These are phyloP conservation scores for Ceratitis capitata DNA, from an alignment of 1,140 invertebrate genomes.

Conservation along the genomic window DNA sequence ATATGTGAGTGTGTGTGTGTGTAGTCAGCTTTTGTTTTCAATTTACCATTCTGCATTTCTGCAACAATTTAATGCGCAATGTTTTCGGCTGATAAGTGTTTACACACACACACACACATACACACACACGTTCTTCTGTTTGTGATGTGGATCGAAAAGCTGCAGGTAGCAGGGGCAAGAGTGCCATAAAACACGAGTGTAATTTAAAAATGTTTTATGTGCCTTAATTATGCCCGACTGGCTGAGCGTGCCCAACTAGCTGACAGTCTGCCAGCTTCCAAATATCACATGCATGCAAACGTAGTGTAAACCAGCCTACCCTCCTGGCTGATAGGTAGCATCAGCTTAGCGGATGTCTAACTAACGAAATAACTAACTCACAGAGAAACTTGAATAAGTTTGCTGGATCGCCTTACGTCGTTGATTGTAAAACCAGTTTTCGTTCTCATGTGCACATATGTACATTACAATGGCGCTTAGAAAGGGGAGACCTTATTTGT, in stretches of 20 bases:
- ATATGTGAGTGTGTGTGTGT: neutral
- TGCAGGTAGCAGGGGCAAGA: neutral
- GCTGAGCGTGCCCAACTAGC: neutral
- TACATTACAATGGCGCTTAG: neutral
- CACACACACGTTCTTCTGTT: too few species aligned
- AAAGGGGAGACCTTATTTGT: too few species aligned
- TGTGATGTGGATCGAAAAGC: neutral
- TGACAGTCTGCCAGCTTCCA: neutral
- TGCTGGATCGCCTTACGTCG: neutral
- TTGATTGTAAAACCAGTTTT: neutral
- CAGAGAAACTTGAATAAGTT: neutral
- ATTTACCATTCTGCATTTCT: slow-evolving; percentile 17
- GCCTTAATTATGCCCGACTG: slow-evolving; percentile 22
- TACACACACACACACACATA: neutral
- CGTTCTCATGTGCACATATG: slow-evolving; percentile 23
- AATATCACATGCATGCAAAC: neutral
- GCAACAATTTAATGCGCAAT: neutral
- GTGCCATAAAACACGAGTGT: slow-evolving; percentile 23
- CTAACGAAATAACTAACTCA: neutral
- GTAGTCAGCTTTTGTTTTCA: neutral
- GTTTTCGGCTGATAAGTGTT: neutral
- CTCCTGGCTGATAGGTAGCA: neutral
- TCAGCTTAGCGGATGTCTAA: neutral
- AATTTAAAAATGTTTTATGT: slow-evolving; percentile 38
- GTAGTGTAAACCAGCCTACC: neutral